These are phyloP conservation scores for Crypturellus undulatus DNA, from an alignment of 2,113 vertebrate genomes.

Conservation along the genomic window DNA sequence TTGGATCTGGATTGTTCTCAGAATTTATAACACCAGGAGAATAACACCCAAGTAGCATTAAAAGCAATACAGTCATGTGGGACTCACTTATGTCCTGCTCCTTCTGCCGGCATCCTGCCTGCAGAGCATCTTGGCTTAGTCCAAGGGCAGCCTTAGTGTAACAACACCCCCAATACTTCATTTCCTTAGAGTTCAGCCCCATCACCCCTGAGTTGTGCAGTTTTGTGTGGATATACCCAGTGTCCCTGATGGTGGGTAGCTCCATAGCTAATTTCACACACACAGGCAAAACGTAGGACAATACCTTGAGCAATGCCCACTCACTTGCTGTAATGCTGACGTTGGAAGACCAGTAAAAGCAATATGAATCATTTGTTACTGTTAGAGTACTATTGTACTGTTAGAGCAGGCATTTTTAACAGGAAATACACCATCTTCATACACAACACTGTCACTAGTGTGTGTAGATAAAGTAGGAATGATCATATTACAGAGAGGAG, in stretches of 20 bases:
- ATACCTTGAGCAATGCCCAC: background rate
- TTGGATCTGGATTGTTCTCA: background rate
- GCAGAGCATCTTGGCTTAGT: background rate
- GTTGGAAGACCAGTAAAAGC: background rate
- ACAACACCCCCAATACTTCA: background rate
- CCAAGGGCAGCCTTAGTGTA: background rate
- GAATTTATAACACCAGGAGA: background rate
- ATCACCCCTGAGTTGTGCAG: background rate
- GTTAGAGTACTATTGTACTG: too few relatives aligned
- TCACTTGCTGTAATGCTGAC: rapidly evolving
- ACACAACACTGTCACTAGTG: background rate
- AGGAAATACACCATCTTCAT: background rate
- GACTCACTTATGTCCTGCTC: background rate
- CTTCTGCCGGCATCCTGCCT: background rate
- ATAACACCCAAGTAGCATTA: background rate
- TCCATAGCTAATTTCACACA: background rate
- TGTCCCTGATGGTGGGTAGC: rapidly evolving
- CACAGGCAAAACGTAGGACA: background rate
- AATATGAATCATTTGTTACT: background rate
- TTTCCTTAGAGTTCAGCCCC: background rate
- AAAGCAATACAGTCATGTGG: background rate
- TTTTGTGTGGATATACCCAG: background rate
- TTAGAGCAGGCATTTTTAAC: background rate
- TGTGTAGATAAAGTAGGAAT: background rate
- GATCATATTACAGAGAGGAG: background rate